phyloP scores from a whole-genome alignment of 2,888 invertebrate species.

The Rapana venosa region DNA sequence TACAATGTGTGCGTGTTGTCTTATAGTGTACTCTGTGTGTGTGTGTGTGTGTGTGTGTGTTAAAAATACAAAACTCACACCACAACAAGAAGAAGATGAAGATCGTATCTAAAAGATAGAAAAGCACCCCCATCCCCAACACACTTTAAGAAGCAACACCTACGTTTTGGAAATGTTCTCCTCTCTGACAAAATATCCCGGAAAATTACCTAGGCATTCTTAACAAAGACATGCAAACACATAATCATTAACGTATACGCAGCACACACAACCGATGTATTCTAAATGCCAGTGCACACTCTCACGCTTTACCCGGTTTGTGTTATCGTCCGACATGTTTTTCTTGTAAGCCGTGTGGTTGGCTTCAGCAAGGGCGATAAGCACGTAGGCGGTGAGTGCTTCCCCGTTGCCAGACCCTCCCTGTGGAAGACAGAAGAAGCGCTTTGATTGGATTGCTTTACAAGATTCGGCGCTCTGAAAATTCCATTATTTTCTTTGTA shows the following conservation, averaged over 20 bases:
- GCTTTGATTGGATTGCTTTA: too few relatives aligned
- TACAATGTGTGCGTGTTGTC: too few relatives aligned
- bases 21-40: neutral
- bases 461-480: too few relatives aligned
- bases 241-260: neutral
- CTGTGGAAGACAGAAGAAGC: constrained; percentile 54
- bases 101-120: neutral
- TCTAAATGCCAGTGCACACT: too few relatives aligned
- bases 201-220: too few relatives aligned
- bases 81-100: neutral
- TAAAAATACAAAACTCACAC: too few relatives aligned
- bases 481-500: too few relatives aligned
- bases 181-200: too few relatives aligned
- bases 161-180: neutral
- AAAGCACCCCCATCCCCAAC: neutral
- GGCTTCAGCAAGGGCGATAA: constrained; percentile 86
- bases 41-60: constrained; percentile 18
- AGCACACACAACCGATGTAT: neutral
- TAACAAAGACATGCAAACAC: neutral
- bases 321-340: neutral
- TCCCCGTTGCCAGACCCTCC: constrained; percentile 86
- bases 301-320: neutral
- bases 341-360: neutral
- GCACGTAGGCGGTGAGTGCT: constrained; percentile 89
- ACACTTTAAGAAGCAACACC: neutral